phyloP scores from a whole-genome alignment of 2,797 vertebrate species.

The Lates japonicus region DNA sequence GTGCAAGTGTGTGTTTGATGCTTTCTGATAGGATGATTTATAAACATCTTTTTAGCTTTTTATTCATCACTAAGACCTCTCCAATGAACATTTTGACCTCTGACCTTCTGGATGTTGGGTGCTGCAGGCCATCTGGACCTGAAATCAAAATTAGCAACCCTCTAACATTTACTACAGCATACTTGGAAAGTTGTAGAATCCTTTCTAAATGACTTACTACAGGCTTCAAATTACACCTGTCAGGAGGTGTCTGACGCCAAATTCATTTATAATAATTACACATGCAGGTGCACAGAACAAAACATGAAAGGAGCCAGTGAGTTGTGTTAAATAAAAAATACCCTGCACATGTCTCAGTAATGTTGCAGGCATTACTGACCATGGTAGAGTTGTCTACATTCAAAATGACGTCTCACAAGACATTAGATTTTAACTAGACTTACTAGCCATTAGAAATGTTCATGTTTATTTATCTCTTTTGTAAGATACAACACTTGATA shows the following conservation, averaged over 20 bases:
- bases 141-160: too few species aligned
- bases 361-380: neutral
- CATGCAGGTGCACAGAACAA: neutral
- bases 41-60: neutral
- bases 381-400: neutral
- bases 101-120: neutral
- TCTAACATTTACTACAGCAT: too few species aligned
- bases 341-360: neutral
- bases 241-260: neutral
- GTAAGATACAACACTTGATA: neutral
- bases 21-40: neutral
- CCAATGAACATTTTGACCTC: neutral
- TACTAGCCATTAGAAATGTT: neutral
- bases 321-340: neutral
- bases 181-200: too few species aligned
- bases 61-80: neutral
- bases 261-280: neutral
- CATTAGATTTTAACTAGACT: neutral
- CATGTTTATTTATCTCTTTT: neutral
- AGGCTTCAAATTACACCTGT: too few species aligned
- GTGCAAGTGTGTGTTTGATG: neutral
- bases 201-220: too few species aligned
- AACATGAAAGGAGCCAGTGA: neutral
- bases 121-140: neutral
- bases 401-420: neutral